These are phyloP conservation scores for Pocillopora grandis DNA, from an alignment of 92 coral and sea anemone species.

Conservation along the genomic window DNA sequence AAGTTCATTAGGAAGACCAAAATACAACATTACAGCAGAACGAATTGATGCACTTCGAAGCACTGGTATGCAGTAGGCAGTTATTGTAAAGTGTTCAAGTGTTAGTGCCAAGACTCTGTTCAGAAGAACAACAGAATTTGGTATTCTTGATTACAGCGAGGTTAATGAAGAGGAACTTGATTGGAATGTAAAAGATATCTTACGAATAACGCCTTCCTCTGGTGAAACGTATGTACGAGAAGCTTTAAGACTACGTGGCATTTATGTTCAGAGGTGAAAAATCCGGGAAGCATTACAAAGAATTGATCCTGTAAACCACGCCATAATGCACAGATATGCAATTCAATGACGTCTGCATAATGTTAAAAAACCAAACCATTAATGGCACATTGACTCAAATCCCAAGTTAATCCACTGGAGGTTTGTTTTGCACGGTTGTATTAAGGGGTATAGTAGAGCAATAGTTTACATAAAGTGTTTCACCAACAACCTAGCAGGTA, in stretches of 20 bases:
- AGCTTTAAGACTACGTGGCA: conserved; percentile 33
- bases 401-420: no score
- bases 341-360: no score
- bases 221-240: conserved; percentile 52
- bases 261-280: neutral
- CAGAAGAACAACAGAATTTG: conserved; percentile 47
- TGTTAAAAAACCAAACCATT: no score
- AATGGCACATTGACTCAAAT: no score
- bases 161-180: conserved; percentile 40
- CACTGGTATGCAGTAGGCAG: neutral
- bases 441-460: no score
- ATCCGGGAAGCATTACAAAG: no score
- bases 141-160: neutral
- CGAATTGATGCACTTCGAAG: conserved; percentile 49
- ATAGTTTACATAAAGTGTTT: no score
- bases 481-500: no score
- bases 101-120: conserved; percentile 36
- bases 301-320: conserved; percentile 29
- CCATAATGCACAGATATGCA: conserved; percentile 19
- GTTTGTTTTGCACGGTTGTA: conserved; percentile 5
- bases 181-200: neutral
- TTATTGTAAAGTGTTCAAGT: conserved; percentile 42
- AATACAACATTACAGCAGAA: conserved; percentile 32
- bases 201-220: conserved; percentile 48
- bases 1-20: no score